Base-by-base conservation (phyloP, 2,888 invertebrate genomes). In the Cantharis nigra region DNA sequence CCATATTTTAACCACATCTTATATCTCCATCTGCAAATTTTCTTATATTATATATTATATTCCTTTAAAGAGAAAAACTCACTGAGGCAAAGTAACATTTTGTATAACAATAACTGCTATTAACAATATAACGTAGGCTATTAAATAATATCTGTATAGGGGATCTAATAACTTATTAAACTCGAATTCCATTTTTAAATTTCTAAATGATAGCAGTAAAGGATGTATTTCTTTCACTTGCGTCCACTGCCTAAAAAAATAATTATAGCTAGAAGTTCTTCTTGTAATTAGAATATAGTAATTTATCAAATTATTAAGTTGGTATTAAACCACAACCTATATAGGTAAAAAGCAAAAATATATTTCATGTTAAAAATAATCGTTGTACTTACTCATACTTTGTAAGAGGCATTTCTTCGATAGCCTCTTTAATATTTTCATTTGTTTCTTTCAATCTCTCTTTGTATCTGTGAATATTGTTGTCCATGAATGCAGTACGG, bases 381-480 rank as follows among this genome's bases (percentile, higher is more conserved):
- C 16, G 3, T 3, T 11, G 3, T 69, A 88, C 91, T 90, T 87
- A 94, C 93, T 93, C 92, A 88, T 92, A 92, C 86, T 95, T 95
- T 77, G 95, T 94, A 79, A 95, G 92, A n/a, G 95, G 94, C 94
- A 97, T 95, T 82, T 93, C 92, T 82, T 95, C 93, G 80, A 97
- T 94, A 81, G 95, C 94, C 49, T 93, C 91, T 72, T 93, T 92
- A 94, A 97, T 95, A 85, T 94, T 94, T 9, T 92, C 91, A 85
- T 96, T 90, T 9, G 94, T 94, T n/a, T 91, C 90, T 84, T 91
- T 91, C 73, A 93, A 86, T 90, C 92, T 92, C 84, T 93, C 91
- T 81, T 92, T 91, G 84, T 93, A 94, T 84, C 92, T 91, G 20
- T 92, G 91, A 23, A 91, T 87, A 85, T 92, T 93, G 76, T 92